These are phyloP conservation scores for Melikaiella ostensackeni DNA, from an alignment of 2,888 invertebrate species.

Conservation along the genomic window DNA sequence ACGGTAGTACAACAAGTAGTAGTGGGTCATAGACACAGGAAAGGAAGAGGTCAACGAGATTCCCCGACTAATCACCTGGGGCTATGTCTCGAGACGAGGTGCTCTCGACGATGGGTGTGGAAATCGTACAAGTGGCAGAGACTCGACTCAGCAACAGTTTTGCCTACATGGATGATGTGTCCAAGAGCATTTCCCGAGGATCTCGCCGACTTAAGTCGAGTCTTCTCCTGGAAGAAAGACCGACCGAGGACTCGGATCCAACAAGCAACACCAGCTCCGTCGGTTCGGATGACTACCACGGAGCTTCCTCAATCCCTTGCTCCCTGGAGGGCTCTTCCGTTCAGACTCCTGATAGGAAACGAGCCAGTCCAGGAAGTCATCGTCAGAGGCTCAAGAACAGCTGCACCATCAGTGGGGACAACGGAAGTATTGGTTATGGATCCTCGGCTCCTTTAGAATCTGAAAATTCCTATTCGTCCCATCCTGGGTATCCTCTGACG, in stretches of 20 bases:
- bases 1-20: background rate
- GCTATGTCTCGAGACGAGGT: conserved; percentile 35
- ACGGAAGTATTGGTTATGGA: conserved; percentile 53
- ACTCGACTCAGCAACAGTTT: conserved; percentile 18
- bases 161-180: conserved; percentile 30
- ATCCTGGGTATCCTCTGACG: conserved; percentile 49
- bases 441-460: conserved; percentile 54
- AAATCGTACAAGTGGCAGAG: conserved; percentile 20
- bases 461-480: conserved; percentile 54
- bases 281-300: conserved; percentile 28
- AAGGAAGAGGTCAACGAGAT: conserved; percentile 23
- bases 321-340: conserved; percentile 21
- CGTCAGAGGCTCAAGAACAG: conserved; percentile 47
- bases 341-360: conserved; percentile 17
- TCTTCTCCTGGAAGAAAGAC: conserved; percentile 14
- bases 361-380: conserved; percentile 33
- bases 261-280: conserved; percentile 31
- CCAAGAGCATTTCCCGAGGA: conserved; percentile 29
- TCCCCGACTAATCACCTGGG: background rate
- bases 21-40: conserved; percentile 19
- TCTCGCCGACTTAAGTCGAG: conserved; percentile 18
- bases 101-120: conserved; percentile 9
- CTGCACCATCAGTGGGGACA: conserved; percentile 49
- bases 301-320: conserved; percentile 28
- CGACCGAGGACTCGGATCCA: conserved; percentile 24